A percentile compares a stretch with the other conserved stretches of the same genome.
Conservation (phyloP, 2,888 invertebrate genomes). For the Tryphoninae sp. region DNA sequence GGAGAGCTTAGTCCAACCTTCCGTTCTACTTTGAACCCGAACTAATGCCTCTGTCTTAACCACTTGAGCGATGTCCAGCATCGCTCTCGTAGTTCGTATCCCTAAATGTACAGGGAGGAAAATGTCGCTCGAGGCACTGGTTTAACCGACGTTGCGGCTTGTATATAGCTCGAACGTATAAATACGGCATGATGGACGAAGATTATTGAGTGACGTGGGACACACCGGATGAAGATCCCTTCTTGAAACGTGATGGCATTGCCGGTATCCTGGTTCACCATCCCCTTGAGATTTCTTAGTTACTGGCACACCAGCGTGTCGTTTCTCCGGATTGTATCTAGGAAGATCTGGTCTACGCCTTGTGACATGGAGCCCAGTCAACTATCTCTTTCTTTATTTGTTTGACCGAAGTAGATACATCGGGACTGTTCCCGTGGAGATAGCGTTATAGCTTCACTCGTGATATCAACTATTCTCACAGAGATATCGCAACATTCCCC, state of each 20-base stretch:
- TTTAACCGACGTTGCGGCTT: slow-evolving; percentile 5
- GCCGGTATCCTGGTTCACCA: slow-evolving; percentile 33
- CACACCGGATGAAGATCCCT: slow-evolving; percentile 35
- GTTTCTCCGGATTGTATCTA: slow-evolving; percentile 14
- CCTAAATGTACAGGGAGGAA: slow-evolving; percentile 17
- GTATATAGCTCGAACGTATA: not conserved
- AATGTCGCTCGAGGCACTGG: slow-evolving; percentile 28
- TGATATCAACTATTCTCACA: slow-evolving; percentile 17
- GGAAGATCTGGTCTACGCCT: slow-evolving; percentile 23
- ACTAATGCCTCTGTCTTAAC: slow-evolving; percentile 54
- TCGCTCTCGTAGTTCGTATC: slow-evolving; percentile 21
- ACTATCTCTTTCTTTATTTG: slow-evolving; percentile 44
- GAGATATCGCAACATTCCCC: too few species aligned
- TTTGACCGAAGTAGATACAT: slow-evolving; percentile 19
- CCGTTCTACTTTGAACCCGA: slow-evolving; percentile 41
- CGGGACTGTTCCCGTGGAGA: not conserved
- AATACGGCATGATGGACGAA: slow-evolving; percentile 24
- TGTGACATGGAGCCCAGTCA: slow-evolving; percentile 14
- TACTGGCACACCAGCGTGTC: slow-evolving; percentile 46
- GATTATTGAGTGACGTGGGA: slow-evolving; percentile 60
- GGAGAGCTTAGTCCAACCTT: slow-evolving; percentile 21
- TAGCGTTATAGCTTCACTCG: slow-evolving; percentile 10
- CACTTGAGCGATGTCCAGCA: slow-evolving; percentile 55
- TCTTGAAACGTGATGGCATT: slow-evolving; percentile 52
- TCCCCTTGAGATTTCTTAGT: slow-evolving; percentile 38